Evolutionary conservation across 2,113 vertebrate species (phyloP).

Genomic region (Ailurus styani): DNA sequence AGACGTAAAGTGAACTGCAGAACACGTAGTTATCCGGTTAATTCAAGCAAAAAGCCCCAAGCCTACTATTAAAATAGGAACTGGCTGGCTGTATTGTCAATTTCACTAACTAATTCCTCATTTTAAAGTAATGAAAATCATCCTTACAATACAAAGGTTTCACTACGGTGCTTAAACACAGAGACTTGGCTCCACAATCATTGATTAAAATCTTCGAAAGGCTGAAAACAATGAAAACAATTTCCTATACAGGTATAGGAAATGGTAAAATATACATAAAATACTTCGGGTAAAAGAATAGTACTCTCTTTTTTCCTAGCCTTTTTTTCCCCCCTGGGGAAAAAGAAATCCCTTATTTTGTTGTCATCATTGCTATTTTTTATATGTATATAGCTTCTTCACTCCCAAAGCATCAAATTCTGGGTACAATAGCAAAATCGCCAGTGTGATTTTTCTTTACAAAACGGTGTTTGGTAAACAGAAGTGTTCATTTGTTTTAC

Average conservation of each 20-base stretch:
- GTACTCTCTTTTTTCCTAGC: neutral
- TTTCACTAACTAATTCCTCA: slow-evolving; percentile 3
- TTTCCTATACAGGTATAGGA: neutral
- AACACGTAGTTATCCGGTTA: neutral
- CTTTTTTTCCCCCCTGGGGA: neutral
- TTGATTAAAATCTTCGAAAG: neutral
- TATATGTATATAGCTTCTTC: neutral
- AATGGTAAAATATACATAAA: neutral
- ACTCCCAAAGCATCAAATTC: slow-evolving; percentile 26
- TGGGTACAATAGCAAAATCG: neutral
- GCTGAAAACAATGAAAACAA: neutral
- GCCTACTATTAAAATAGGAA: slow-evolving; percentile 17
- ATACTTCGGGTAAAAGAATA: neutral
- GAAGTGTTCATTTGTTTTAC: slow-evolving; percentile 37
- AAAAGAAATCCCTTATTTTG: neutral
- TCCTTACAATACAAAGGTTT: neutral
- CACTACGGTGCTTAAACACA: neutral
- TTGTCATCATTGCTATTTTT: neutral
- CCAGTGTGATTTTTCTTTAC: slow-evolving; percentile 1
- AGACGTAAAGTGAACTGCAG: neutral
- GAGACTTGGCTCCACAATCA: neutral
- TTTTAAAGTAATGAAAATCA: slow-evolving; percentile 27
- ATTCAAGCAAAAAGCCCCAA: slow-evolving; percentile 21
- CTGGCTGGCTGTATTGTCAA: neutral
- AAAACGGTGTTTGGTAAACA: slow-evolving; percentile 33